Base-by-base conservation (phyloP, 2,113 vertebrate genomes). In the Cygnus buccinator region DNA sequence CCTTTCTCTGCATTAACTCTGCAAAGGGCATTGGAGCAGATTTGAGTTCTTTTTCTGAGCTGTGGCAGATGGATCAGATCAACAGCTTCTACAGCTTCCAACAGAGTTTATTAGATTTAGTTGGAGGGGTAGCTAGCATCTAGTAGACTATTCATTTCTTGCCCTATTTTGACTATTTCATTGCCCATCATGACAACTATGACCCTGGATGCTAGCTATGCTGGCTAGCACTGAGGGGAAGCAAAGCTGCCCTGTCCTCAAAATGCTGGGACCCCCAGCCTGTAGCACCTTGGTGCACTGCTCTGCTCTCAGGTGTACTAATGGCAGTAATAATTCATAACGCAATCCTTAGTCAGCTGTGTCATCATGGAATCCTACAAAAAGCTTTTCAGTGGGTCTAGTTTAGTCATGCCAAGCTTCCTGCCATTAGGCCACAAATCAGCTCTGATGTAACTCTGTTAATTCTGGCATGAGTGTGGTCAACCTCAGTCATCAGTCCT, bases 201-300 rank as follows among this genome's bases (percentile, higher is more conserved):
- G 57, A 39, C n/a, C 48, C 48, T 23, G 22, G 21, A 50, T 50
- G 48, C 22, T 50, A 23, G 48, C 48, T 23, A 23, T 50, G 22
- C 48, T 23, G 22, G 25, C 2, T 5, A 65, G 44, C 48, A 41
- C 63, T 48, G 43, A 20, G 55, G 16, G 57, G 16, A 39, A 90
- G 14, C 11, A 81, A 81, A 80, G 37, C 25, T 80, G 22, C 25
- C 9, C 16, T 46, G 2, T 9, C n/a, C 23, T 52, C 31, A 17
- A 0, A 23, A 43, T 77, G 50, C 37, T 39, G 39, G 28, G 25
- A 54, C 31, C 62, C 35, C 17, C 2, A 4, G 0, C 3, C 2
- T 33, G 46, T 28, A 90, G 63, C 21, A 8, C 15, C 35, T 28
- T 1, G 2, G 39, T 72, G 41, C 3, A 1, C 18, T 67, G 29